These are phyloP conservation scores for Drosophila prosaltans DNA, from an alignment of 1,140 invertebrate genomes.

Conservation along the genomic window DNA sequence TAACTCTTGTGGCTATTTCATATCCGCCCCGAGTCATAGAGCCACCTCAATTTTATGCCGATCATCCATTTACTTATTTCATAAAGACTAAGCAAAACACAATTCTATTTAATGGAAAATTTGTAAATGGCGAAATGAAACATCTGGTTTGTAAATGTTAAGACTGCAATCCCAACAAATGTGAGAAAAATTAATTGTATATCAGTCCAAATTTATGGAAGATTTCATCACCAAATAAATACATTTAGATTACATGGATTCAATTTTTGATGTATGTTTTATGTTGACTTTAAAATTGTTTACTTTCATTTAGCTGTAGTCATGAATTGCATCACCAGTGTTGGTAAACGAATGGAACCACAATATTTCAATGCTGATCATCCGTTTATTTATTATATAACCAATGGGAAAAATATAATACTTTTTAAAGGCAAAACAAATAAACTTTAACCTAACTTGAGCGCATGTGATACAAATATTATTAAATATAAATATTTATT, in stretches of 20 bases:
- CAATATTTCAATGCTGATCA: slow-evolving; percentile 4
- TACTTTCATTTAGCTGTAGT: neutral
- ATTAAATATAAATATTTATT: slow-evolving; percentile 16
- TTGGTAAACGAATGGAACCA: neutral
- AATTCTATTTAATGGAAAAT: slow-evolving; percentile 47
- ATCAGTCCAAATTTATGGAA: neutral
- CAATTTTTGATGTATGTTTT: neutral
- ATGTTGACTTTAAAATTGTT: neutral
- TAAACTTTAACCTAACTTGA: neutral
- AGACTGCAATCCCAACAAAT: no score
- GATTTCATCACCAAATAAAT: neutral
- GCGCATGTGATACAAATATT: slow-evolving; percentile 6
- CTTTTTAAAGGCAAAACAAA: slow-evolving; percentile 6
- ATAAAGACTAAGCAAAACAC: slow-evolving; percentile 26
- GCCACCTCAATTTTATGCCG: slow-evolving; percentile 32
- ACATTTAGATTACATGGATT: neutral
- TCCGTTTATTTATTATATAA: slow-evolving; percentile 3
- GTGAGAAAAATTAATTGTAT: neutral
- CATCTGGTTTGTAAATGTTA: no score
- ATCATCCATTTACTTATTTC: slow-evolving; percentile 58
- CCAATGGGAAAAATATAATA: neutral
- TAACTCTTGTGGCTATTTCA: slow-evolving; percentile 35
- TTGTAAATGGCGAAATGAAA: no score
- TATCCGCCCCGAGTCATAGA: slow-evolving; percentile 25
- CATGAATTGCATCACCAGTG: neutral